Evolutionary conservation across 1,140 invertebrate species (phyloP).

Genomic region (Drosophila pruinosa): DNA sequence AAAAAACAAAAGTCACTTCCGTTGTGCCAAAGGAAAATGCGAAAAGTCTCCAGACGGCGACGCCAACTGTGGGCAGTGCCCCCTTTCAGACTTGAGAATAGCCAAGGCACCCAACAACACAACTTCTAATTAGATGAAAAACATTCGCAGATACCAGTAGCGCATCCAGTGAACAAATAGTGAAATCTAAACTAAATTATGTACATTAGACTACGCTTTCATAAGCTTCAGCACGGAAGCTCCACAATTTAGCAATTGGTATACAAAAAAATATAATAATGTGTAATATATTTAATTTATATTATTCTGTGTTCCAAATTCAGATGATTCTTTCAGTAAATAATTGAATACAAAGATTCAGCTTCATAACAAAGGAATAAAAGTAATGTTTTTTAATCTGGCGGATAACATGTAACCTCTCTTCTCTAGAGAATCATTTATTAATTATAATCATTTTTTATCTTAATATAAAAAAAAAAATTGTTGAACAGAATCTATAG

Average conservation of each 20-base stretch:
- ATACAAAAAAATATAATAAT: background rate
- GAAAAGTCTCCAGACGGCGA: constrained; percentile 64
- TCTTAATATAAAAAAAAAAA: no score
- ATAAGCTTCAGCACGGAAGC: background rate
- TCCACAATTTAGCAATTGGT: background rate
- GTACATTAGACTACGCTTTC: background rate
- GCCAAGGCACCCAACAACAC: constrained; percentile 11
- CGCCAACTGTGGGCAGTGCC: constrained; percentile 28
- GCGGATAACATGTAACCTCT: no score
- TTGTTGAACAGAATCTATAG: background rate
- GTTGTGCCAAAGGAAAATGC: constrained; percentile 70
- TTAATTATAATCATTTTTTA: no score
- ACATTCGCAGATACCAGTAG: background rate
- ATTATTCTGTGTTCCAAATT: no score
- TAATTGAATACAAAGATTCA: no score
- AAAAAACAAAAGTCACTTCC: constrained; percentile 81
- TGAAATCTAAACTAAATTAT: background rate
- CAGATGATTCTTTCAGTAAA: no score
- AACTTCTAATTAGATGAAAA: constrained; percentile 54
- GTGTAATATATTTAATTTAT: background rate
- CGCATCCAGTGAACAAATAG: background rate
- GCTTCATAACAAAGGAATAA: no score
- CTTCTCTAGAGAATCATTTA: no score
- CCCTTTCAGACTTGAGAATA: constrained; percentile 15
- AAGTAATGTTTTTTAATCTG: no score